phyloP scores from a whole-genome alignment of 2,797 vertebrate species.

The Anguilla marmorata region DNA sequence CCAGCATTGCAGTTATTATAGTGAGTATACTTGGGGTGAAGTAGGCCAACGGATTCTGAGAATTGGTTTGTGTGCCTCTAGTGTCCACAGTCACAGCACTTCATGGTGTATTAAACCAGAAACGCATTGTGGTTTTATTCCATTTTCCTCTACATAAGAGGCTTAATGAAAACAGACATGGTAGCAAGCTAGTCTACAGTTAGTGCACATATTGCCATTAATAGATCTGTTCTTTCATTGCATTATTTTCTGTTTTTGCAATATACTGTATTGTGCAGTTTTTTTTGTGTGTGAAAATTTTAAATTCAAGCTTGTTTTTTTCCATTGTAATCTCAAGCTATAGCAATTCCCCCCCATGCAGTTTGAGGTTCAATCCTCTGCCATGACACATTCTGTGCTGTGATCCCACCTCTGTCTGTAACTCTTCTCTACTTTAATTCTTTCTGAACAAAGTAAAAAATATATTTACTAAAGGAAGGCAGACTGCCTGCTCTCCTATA shows the following conservation, averaged over 20 bases:
- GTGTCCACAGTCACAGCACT: neutral
- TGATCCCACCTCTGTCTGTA: too few species aligned
- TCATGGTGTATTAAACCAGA: neutral
- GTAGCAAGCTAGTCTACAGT: neutral
- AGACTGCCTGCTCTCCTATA: too few species aligned
- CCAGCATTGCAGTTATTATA: neutral
- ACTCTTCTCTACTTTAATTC: too few species aligned
- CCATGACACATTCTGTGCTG: too few species aligned
- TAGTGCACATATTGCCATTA: neutral
- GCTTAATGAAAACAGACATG: neutral
- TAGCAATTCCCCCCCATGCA: too few species aligned
- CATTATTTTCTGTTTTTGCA: neutral
- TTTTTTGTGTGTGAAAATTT: neutral
- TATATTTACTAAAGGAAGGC: too few species aligned
- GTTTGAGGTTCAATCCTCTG: too few species aligned
- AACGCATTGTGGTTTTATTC: too few species aligned
- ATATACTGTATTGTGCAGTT: neutral
- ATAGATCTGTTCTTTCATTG: neutral
- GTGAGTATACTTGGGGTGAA: neutral
- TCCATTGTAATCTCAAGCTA: too few species aligned
- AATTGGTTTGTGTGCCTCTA: neutral
- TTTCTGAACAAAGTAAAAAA: too few species aligned
- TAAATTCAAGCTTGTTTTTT: too few species aligned
- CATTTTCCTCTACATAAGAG: neutral
- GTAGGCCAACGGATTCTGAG: neutral